Percentiles rank a stretch among this genome's conserved stretches.
Conservation (phyloP, 2,888 invertebrate genomes). For the Merodon equestris region DNA sequence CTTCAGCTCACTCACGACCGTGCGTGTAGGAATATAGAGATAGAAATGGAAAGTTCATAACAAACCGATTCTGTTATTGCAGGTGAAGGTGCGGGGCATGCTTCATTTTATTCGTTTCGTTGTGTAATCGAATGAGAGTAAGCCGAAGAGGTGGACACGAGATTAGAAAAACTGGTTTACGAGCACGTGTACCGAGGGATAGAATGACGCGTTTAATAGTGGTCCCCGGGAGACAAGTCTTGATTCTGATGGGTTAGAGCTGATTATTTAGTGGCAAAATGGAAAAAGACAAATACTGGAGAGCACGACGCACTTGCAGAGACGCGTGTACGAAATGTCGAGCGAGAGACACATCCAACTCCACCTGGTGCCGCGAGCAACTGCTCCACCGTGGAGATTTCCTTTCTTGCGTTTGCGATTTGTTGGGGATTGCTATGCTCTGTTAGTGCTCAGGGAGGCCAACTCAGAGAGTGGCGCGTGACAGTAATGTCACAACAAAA, state of each 20-base stretch:
- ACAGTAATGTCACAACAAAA: constrained; percentile 60
- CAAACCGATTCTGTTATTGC: constrained; percentile 31
- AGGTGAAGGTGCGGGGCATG: constrained; percentile 19
- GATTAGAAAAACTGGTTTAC: neutral
- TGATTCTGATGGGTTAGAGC: neutral
- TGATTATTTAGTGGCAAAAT: neutral
- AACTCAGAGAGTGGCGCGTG: constrained; percentile 15
- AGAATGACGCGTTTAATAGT: neutral
- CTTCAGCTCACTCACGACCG: constrained; percentile 9
- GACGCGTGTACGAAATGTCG: too few relatives aligned
- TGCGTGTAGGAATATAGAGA: constrained; percentile 21
- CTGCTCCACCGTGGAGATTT: constrained; percentile 17
- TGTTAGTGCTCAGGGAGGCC: constrained; percentile 1
- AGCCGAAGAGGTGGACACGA: neutral
- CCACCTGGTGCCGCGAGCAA: constrained; percentile 37
- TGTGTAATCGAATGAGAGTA: constrained; percentile 48
- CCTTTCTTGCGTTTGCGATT: constrained; percentile 27
- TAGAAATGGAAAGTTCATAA: constrained; percentile 62
- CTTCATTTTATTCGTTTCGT: constrained; percentile 43
- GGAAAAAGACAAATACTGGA: too few relatives aligned
- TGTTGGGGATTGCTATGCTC: neutral
- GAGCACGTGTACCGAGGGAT: too few relatives aligned
- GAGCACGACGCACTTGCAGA: too few relatives aligned
- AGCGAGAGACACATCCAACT: constrained; percentile 14
- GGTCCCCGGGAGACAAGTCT: constrained; percentile 10